Evolutionary conservation across 2,888 invertebrate genomes (phyloP).

Genomic region (Drosophila monieri): DNA sequence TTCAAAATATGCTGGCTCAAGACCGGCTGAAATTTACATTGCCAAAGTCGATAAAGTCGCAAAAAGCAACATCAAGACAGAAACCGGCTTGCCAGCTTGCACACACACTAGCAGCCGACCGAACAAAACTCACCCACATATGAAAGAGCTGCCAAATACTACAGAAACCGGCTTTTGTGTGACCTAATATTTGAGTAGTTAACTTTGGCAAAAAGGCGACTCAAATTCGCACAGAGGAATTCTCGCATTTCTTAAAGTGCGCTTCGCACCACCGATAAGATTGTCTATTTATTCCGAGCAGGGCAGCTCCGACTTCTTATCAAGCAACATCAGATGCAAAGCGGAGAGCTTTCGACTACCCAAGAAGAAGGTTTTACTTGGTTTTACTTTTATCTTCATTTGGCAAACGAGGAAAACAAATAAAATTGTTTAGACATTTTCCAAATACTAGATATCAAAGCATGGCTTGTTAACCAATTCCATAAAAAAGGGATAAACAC

Average conservation of each 20-base stretch:
- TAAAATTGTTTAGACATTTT: constrained; percentile 31
- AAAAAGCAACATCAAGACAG: constrained; percentile 48
- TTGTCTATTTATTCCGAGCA: constrained; percentile 27
- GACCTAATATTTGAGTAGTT: constrained; percentile 66
- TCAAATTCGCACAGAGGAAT: constrained; percentile 24
- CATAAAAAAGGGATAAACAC: not conserved
- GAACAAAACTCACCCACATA: constrained; percentile 69
- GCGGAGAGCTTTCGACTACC: constrained; percentile 14
- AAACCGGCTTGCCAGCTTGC: constrained; percentile 62
- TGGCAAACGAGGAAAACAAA: constrained; percentile 42
- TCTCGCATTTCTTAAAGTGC: constrained; percentile 7
- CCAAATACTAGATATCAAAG: constrained; percentile 29
- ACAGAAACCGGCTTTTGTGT: constrained; percentile 72
- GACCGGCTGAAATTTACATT: constrained; percentile 22
- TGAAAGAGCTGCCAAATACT: constrained; percentile 59
- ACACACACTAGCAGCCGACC: constrained; percentile 19
- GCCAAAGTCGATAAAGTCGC: constrained; percentile 51
- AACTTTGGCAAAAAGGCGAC: constrained; percentile 53
- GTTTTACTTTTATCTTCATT: too few relatives aligned
- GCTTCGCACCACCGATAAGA: constrained; percentile 52
- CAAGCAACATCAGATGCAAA: constrained; percentile 33
- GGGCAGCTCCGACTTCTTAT: constrained; percentile 47
- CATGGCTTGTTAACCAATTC: not conserved
- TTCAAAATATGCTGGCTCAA: constrained; percentile 12
- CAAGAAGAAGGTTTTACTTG: not conserved